Evolutionary conservation across 2,113 vertebrate species (phyloP).

Genomic region (Eubucco bourcierii): DNA sequence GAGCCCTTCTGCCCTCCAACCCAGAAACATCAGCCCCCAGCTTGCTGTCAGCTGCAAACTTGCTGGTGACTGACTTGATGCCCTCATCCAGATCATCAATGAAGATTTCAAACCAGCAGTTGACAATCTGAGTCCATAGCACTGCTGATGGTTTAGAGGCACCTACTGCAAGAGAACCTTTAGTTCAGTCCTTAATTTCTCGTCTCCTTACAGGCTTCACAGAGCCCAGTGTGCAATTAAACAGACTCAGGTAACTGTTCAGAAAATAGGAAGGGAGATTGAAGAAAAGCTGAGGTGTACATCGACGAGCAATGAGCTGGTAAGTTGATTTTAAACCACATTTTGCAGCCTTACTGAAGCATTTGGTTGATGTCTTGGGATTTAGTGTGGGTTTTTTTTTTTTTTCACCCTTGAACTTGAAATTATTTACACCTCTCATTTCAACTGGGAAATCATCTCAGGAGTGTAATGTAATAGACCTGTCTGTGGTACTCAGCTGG

Average conservation of each 20-base stretch:
- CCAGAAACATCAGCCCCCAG: no score
- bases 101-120: background rate
- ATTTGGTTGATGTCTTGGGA: background rate
- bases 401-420: background rate
- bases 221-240: slow-evolving; percentile 98
- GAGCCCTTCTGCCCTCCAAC: no score
- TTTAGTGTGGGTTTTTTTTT: background rate
- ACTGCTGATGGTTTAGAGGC: background rate
- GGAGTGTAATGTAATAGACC: background rate
- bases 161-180: background rate
- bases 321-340: slow-evolving; percentile 65
- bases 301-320: slow-evolving; percentile 89
- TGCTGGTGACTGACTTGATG: no score
- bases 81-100: no score
- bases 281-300: slow-evolving; percentile 94
- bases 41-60: no score
- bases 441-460: background rate
- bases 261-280: slow-evolving; percentile 97
- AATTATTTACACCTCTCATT: background rate
- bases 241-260: slow-evolving; percentile 98
- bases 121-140: background rate
- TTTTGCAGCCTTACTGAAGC: background rate
- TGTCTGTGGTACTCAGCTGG: background rate
- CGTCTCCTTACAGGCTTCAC: slow-evolving; percentile 85
- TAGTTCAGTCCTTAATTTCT: slow-evolving; percentile 31